A percentile compares a stretch with the other conserved stretches of the same genome.
Conservation (phyloP, 1,140 invertebrate genomes). For the Dreissena polymorpha region DNA sequence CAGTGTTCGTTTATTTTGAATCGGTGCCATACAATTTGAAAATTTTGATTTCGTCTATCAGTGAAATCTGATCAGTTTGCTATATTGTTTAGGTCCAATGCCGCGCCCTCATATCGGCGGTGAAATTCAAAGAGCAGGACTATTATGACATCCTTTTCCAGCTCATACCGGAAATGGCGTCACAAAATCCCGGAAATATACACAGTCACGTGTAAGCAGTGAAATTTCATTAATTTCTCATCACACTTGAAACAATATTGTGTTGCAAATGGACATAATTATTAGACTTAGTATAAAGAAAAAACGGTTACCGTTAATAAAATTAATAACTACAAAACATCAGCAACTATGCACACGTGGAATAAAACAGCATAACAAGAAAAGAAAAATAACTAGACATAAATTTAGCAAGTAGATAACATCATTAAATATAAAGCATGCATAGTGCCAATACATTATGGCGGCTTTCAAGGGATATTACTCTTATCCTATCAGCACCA, state of each 20-base stretch:
- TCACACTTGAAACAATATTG: background rate
- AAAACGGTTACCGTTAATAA: background rate
- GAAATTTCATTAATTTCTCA: background rate
- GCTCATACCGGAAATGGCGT: slow-evolving; percentile 78
- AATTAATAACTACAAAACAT: background rate
- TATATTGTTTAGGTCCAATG: slow-evolving; percentile 64
- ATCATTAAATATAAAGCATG: too few species aligned
- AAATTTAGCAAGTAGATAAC: too few species aligned
- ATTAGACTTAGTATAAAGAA: background rate
- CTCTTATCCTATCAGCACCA: too few species aligned
- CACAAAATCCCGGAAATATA: slow-evolving; percentile 59
- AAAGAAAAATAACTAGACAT: too few species aligned
- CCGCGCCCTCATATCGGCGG: slow-evolving; percentile 87
- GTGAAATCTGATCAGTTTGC: background rate
- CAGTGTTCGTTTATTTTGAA: too few species aligned
- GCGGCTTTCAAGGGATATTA: too few species aligned
- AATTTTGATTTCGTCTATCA: too few species aligned
- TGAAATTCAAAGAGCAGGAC: slow-evolving; percentile 85
- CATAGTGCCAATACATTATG: too few species aligned
- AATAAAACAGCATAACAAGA: too few species aligned
- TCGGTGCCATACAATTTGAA: too few species aligned
- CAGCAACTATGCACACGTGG: background rate
- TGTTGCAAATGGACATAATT: background rate
- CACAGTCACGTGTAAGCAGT: slow-evolving; percentile 65
- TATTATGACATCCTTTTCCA: slow-evolving; percentile 86